Evolutionary conservation across 2,888 invertebrate species (phyloP), one percentile per base, ranked within the genome.

Genomic region (Dermolepida albohirtum): DNA sequence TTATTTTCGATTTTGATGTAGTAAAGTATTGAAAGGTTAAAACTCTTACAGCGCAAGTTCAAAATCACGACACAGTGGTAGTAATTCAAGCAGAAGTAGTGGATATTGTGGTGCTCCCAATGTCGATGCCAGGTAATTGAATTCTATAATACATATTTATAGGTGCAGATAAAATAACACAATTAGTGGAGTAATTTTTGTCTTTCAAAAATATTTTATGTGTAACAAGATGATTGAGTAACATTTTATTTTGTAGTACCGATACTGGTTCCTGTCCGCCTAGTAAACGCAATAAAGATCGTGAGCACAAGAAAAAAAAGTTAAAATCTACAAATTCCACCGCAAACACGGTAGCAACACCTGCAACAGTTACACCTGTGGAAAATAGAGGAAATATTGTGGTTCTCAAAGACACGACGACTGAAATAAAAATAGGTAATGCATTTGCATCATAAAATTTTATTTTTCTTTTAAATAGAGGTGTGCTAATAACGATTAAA

Each of bases 61-160:
- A 5, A 91, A 92, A 78, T 93, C 93, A 1, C 88, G 90, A n/a
- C 88, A 88, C 78, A 90, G 90, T 43, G 89, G 89, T n/a, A 93
- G 93, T 77, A 88, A 92, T 78, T 92, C 91, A 0, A 92, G 92
- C 47, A 89, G 91, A 49, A 93, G 92, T 83, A 93, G 93, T 80
- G 93, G 93, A 1, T 93, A 93, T 86, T 89, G 92, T 49, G 92
- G 91, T 0, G 89, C 69, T 17, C 50, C 67, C n/a, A 51, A 63
- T 52, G 67, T 44, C 41, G 64, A 67, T 43, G 22, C 54, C 10
- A 68, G 68, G 62, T 68, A 70, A 68, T 44, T 34, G 17, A 47
- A 17, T n/a, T 57, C 4, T 22, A 22, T 2, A 22, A 22, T 22
- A 22, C 2, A 22, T 22, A 1, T 22, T 22, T 4, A 22, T 22